Evolutionary conservation across 1,140 invertebrate species (phyloP), one percentile per base, ranked within the genome.

Genomic region (Drosophila jambulina): DNA sequence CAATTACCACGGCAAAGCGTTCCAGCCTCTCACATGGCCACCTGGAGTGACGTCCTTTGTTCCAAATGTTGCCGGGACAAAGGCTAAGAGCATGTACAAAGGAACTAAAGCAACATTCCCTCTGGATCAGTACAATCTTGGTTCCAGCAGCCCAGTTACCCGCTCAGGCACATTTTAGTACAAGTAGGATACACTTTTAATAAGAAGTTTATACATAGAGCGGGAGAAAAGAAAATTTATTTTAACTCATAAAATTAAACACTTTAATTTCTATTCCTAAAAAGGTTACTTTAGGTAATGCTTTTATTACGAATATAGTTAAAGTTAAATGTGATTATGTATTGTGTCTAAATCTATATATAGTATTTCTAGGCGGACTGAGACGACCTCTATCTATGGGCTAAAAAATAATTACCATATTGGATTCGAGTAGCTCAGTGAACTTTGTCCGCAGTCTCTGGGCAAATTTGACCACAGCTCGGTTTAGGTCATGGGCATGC

Each of bases 371-470:
- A 19, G 49, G 15, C 8, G 25, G 29, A 54, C 25, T 29, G 17
- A 53, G 12, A 4, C 15, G 23, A 21, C 36, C 29, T 32, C 29
- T 29, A 19, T 25, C 12, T 57, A 21, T 38, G 42, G 59, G 29
- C 32, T 19, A 46, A 36, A 78, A 77, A 87, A 88, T 87, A 88
- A 87, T 87, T 87, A 84, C 77, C 80, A 88, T 87, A 88, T 84
- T 88, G 77, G 62, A 78, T 83, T 63, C 46, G 21, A 42, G 38
- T 36, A 49, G 67, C 60, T 61, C 70, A 38, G 21, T 36, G 78
- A 87, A 88, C 71, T 88, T 87, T 75, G 61, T 57, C 64, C 64
- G 29, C 42, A 88, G 56, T 88, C 61, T 29, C 21, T 62, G 68
- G 65, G 70, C 67, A 75, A 80, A 88, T 74, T 86, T 87, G 80